Conservation (phyloP, 2,113 vertebrate genomes). For the Nesoenas mayeri region DNA sequence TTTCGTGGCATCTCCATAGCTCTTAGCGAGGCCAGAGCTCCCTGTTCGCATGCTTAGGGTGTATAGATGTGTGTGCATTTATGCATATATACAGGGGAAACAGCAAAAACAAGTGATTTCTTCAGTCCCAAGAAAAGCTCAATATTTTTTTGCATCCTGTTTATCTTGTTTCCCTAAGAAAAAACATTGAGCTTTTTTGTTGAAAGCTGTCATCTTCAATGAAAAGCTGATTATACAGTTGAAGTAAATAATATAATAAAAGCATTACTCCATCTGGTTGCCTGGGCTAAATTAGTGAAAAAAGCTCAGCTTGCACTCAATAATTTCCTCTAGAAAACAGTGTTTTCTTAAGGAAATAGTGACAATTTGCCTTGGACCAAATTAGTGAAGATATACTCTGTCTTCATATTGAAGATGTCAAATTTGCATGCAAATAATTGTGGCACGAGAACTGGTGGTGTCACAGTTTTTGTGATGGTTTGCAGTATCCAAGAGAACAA, state of each 20-base stretch:
- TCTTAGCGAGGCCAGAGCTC: neutral
- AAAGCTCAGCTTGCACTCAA: neutral
- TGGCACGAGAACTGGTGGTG: neutral
- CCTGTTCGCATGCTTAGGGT: fast-evolving
- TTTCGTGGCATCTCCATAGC: neutral
- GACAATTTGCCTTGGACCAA: slow-evolving; percentile 18
- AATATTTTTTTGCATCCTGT: neutral
- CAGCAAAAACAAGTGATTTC: neutral
- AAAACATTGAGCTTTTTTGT: neutral
- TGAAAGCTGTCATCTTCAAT: slow-evolving; percentile 60
- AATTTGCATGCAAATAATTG: slow-evolving; percentile 21
- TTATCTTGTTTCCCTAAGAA: neutral
- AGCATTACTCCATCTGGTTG: slow-evolving; percentile 27
- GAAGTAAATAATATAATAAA: slow-evolving; percentile 64
- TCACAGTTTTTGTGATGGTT: slow-evolving; percentile 1
- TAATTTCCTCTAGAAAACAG: slow-evolving; percentile 28
- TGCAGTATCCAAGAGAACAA: slow-evolving; percentile 5
- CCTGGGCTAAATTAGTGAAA: slow-evolving; percentile 16
- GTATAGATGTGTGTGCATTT: neutral
- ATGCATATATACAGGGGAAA: neutral
- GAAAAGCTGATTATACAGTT: slow-evolving; percentile 52
- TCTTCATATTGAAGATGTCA: neutral
- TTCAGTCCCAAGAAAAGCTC: neutral
- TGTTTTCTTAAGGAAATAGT: slow-evolving; percentile 44
- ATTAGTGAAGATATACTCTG: slow-evolving; percentile 32